phyloP scores from a whole-genome alignment of 2,113 vertebrate genomes.

The Penelope pileata region DNA sequence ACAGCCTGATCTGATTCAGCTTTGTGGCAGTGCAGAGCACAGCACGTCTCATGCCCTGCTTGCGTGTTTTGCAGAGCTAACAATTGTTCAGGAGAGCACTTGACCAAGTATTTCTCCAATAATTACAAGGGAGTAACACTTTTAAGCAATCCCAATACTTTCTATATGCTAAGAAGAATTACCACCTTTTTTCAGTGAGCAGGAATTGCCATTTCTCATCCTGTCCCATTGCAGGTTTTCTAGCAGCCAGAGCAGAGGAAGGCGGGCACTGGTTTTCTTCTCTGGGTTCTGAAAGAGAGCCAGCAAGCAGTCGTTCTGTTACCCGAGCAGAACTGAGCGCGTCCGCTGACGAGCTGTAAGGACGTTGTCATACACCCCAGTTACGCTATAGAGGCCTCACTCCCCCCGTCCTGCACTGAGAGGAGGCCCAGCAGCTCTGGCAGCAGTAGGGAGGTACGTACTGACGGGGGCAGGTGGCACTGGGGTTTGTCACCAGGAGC shows the following conservation, averaged over 20 bases:
- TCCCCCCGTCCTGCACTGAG: rapidly evolving
- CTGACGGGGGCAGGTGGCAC: not conserved
- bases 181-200: rapidly evolving
- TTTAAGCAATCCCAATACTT: rapidly evolving
- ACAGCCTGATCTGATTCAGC: rapidly evolving
- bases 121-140: not conserved
- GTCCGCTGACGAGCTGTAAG: rapidly evolving
- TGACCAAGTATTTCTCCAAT: rapidly evolving
- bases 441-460: rapidly evolving
- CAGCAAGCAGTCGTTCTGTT: rapidly evolving
- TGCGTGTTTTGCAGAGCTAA: not conserved
- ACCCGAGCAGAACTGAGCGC: not conserved
- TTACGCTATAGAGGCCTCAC: rapidly evolving
- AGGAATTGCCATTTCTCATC: not conserved
- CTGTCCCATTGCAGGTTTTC: rapidly evolving
- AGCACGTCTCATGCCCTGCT: rapidly evolving
- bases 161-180: not conserved
- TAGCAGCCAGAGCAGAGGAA: not conserved
- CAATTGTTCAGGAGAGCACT: not conserved
- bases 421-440: not conserved
- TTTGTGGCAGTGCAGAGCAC: rapidly evolving
- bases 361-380: rapidly evolving
- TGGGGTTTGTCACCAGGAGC: not conserved
- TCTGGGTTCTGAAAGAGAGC: not conserved
- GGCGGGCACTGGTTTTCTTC: not conserved